phyloP scores from a whole-genome alignment of 2,113 vertebrate species.

The Psettodes erumei region DNA sequence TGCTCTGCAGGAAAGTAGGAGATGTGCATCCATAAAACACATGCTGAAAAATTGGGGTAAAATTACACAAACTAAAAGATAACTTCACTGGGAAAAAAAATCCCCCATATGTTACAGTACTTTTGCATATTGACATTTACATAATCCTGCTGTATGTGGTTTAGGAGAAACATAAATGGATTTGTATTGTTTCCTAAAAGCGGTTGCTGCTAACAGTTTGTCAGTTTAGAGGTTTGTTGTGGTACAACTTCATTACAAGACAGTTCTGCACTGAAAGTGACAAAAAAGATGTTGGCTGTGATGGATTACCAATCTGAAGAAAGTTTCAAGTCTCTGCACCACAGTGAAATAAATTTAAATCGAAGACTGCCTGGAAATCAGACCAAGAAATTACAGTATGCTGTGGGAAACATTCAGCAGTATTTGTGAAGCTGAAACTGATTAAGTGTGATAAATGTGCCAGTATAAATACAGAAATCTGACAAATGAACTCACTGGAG shows the following conservation, averaged over 20 bases:
- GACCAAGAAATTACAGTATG: neutral
- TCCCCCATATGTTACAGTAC: too few relatives aligned
- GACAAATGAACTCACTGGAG: too few relatives aligned
- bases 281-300: neutral
- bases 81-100: too few relatives aligned
- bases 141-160: neutral
- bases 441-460: neutral
- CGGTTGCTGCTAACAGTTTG: too few relatives aligned
- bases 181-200: neutral
- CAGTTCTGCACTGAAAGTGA: neutral
- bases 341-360: neutral
- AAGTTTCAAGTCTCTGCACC: neutral
- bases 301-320: neutral
- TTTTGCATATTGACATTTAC: neutral
- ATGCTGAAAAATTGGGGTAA: too few relatives aligned
- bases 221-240: neutral
- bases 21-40: too few relatives aligned
- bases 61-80: too few relatives aligned
- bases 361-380: neutral
- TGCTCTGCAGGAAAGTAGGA: too few relatives aligned
- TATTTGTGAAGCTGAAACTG: neutral
- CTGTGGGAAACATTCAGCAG: neutral
- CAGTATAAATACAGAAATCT: neutral
- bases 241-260: neutral
- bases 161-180: too few relatives aligned